Conservation (phyloP, 23 tunicate species). For the Phallusia fumigata region DNA sequence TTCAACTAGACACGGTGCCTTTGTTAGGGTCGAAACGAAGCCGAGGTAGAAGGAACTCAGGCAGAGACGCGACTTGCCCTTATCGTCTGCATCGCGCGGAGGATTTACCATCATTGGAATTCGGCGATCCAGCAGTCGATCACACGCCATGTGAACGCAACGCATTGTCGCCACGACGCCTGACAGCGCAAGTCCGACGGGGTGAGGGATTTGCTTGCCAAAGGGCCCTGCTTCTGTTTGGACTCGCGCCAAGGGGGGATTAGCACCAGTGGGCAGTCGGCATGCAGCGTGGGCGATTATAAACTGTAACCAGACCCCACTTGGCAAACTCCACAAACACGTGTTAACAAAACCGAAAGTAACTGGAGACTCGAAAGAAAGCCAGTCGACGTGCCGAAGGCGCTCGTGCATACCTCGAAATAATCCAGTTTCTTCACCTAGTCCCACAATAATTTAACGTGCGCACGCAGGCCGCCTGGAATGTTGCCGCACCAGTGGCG, state of each 20-base stretch:
- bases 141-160: background rate
- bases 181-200: background rate
- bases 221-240: background rate
- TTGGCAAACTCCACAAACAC: background rate
- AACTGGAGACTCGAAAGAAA: background rate
- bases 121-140: background rate
- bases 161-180: background rate
- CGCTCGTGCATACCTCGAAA: no score
- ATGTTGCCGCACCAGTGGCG: no score
- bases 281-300: background rate
- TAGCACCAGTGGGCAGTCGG: background rate
- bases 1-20: background rate
- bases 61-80: background rate
- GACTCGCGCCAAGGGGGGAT: background rate
- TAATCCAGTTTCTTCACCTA: no score
- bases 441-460: no score
- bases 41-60: background rate
- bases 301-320: background rate
- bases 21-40: background rate
- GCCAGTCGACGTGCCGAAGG: background rate
- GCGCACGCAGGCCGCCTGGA: no score
- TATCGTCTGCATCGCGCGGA: background rate
- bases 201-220: background rate
- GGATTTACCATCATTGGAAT: background rate
- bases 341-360: constrained; percentile 5